These are phyloP conservation scores for Melanargia galathea DNA, from an alignment of 2,888 invertebrate genomes.

Conservation along the genomic window DNA sequence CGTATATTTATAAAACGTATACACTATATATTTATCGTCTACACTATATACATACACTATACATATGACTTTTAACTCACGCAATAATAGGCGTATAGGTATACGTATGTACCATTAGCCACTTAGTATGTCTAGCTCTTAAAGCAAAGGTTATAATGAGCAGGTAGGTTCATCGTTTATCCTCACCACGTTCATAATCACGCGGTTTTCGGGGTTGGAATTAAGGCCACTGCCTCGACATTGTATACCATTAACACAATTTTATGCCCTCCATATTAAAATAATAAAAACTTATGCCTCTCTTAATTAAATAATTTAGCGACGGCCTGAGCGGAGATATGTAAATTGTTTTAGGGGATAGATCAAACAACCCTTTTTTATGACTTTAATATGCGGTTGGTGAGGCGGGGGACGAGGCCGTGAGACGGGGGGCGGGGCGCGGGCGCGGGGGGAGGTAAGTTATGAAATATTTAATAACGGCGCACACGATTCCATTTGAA, in stretches of 20 bases:
- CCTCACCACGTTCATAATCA: conserved; percentile 66
- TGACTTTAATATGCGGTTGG: conserved; percentile 82
- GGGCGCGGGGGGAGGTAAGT: conserved; percentile 68
- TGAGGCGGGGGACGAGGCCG: conserved; percentile 57
- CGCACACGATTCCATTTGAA: conserved; percentile 83
- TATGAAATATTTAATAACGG: conserved; percentile 83
- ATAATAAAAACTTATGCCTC: conserved; percentile 84
- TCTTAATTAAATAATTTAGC: conserved; percentile 84
- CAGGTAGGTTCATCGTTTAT: conserved; percentile 45
- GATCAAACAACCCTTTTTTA: conserved; percentile 84
- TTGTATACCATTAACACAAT: conserved; percentile 79
- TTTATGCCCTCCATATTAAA: conserved; percentile 82
- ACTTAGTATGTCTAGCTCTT: not conserved
- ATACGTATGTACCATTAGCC: too few species aligned
- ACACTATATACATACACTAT: too few species aligned
- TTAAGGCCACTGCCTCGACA: conserved; percentile 65
- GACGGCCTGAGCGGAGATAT: conserved; percentile 80
- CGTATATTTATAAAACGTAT: too few species aligned
- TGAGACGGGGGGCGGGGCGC: conserved; percentile 54
- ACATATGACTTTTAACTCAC: too few species aligned
- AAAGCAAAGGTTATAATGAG: conserved; percentile 18
- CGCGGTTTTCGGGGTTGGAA: conserved; percentile 62
- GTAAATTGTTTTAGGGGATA: conserved; percentile 84
- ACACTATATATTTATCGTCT: too few species aligned
- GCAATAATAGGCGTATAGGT: too few species aligned